Conservation (phyloP, 1,140 invertebrate genomes). For the Nilaparvata lugens region DNA sequence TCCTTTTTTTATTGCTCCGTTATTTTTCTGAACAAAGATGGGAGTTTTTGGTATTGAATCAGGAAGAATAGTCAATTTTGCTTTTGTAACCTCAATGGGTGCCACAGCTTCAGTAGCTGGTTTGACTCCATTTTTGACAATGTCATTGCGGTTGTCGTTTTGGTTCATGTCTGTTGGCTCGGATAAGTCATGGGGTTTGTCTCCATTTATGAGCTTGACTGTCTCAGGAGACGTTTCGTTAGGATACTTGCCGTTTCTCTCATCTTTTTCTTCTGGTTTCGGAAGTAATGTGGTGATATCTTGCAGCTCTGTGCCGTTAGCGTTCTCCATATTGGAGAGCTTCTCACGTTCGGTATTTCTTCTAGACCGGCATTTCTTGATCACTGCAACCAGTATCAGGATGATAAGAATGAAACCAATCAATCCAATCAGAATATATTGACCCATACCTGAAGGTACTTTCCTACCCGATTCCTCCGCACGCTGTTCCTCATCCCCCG, state of each 20-base stretch:
- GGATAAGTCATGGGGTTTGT: neutral
- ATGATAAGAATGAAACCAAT: neutral
- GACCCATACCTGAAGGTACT: neutral
- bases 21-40: slow-evolving; percentile 15
- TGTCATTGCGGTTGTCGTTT: slow-evolving; percentile 12
- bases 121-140: neutral
- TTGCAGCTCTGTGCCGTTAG: slow-evolving; percentile 23
- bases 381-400: neutral
- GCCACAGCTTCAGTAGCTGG: neutral
- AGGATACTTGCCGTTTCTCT: slow-evolving; percentile 14
- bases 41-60: slow-evolving; percentile 22
- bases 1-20: slow-evolving; percentile 8
- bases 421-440: neutral
- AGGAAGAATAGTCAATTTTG: slow-evolving; percentile 16
- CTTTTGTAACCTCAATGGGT: slow-evolving; percentile 21
- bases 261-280: slow-evolving; percentile 20
- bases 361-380: too few species aligned
- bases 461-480: neutral
- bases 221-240: slow-evolving; percentile 17
- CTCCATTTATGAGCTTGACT: slow-evolving; percentile 9
- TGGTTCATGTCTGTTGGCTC: neutral
- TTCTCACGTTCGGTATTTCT: neutral
- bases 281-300: slow-evolving; percentile 24
- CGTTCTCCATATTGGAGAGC: neutral
- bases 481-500: neutral